Evolutionary conservation across 2,888 invertebrate species (phyloP), one percentile per base, ranked within the genome.

Genomic region (Drosophila birchii): DNA sequence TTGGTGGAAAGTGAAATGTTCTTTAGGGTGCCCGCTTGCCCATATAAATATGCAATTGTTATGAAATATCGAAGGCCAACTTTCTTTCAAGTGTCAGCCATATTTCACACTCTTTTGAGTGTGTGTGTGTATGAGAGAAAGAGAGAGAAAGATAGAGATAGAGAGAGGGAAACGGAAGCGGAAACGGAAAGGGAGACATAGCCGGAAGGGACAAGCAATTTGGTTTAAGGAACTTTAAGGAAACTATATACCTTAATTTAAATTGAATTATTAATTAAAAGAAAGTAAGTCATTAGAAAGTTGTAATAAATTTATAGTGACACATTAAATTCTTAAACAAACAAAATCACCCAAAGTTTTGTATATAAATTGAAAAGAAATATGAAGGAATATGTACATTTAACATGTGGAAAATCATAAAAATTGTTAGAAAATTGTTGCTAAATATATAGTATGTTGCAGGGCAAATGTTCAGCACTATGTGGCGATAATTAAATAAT

Each of bases 201-300:
- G 29, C 61, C 76, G 75, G 72, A 80, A 88, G 83, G 80, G 76
- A 67, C 86, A 86, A 34, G 32, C 32, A 32, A 18, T 49, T 49
- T 49, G 32, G 32, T 14, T 12, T 1, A 7, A 1, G 20, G 9
- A 20, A 51, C 34, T 18, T 34, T 14, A 51, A 9, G 20, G 5
- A 51, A 29, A 47, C 5, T 3, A 0, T 4, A 23, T 23, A n/a
- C n/a, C n/a, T n/a, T n/a, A 1, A 8, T 3, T 11, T 26, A 1
- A 1, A 9, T 9, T 26, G 23, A 44, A 14, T 23, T 44, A 3
- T 44, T 44, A 23, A 12, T 14, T 1, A 44, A 20, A 44, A 23
- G 12, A 43, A 43, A 44, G 20, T 3, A 44, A 14, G 7, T 20
- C 3, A 14, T 43, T 2, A 43, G 5, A 3, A 14, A 6, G 0